phyloP scores from a whole-genome alignment of 2,113 vertebrate genomes.

The Gadus chalcogrammus region DNA sequence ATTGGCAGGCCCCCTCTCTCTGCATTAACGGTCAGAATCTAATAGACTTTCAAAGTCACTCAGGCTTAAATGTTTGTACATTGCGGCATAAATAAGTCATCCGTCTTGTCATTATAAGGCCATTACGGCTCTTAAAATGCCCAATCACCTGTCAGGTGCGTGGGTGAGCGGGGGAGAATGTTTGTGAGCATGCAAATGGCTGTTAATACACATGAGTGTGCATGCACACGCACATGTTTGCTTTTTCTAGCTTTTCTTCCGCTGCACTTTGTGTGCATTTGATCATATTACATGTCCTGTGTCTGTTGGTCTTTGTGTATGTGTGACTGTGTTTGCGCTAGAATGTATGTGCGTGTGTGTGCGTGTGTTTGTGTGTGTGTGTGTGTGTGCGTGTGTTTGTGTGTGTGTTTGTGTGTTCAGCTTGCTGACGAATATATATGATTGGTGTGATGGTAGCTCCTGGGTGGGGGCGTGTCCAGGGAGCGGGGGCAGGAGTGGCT shows the following conservation, averaged over 20 bases:
- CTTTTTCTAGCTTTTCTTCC: too few relatives aligned
- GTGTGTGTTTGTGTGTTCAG: constrained; percentile 2
- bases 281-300: too few relatives aligned
- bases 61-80: constrained; percentile 33
- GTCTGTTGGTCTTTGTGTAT: too few relatives aligned
- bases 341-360: constrained; percentile 21
- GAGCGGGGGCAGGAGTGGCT: constrained; percentile 72
- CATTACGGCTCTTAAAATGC: too few relatives aligned
- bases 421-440: background rate
- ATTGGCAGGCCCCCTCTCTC: constrained; percentile 40
- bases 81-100: constrained; percentile 46
- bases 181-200: background rate
- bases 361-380: background rate
- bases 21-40: constrained; percentile 22
- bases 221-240: too few relatives aligned
- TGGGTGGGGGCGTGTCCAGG: constrained; percentile 55
- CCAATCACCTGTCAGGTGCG: too few relatives aligned
- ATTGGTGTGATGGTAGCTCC: constrained; percentile 48
- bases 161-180: constrained; percentile 14
- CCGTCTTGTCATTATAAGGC: background rate
- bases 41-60: constrained; percentile 40
- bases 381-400: background rate
- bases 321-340: background rate
- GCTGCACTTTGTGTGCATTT: too few relatives aligned
- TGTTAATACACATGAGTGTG: too few relatives aligned